These are phyloP conservation scores for Gasteruption jaculator DNA, from an alignment of 2,888 invertebrate genomes.

Conservation along the genomic window DNA sequence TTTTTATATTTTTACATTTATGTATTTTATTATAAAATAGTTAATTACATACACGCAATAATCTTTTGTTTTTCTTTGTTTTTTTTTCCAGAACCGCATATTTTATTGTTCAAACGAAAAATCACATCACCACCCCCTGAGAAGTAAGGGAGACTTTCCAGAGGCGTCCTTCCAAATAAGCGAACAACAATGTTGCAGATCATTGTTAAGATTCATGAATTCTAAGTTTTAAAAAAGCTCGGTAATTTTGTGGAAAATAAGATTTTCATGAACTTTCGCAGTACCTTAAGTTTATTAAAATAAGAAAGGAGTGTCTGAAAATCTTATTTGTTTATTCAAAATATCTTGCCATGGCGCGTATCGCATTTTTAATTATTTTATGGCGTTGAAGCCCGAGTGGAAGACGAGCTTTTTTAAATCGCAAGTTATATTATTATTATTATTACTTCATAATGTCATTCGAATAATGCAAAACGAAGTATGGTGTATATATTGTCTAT, in stretches of 20 bases:
- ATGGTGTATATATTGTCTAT: constrained; percentile 42
- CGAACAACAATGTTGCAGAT: constrained; percentile 28
- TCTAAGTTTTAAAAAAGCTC: constrained; percentile 26
- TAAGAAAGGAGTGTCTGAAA: background rate
- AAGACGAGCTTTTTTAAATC: constrained; percentile 13
- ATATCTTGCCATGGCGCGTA: no score
- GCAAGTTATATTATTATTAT: no score
- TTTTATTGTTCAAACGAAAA: constrained; percentile 77
- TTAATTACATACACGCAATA: background rate
- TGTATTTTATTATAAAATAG: no score
- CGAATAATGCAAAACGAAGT: constrained; percentile 29
- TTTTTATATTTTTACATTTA: no score
- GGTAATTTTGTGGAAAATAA: constrained; percentile 16
- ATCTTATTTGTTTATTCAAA: background rate
- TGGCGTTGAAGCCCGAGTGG: background rate
- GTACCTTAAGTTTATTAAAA: background rate
- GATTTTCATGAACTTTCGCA: constrained; percentile 1
- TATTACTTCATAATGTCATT: constrained; percentile 25
- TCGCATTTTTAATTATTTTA: no score
- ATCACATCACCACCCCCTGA: constrained; percentile 56
- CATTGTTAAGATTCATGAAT: constrained; percentile 31
- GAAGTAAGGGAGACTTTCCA: constrained; percentile 21
- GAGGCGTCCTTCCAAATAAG: constrained; percentile 19
- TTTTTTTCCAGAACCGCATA: constrained; percentile 76
- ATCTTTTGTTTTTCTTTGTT: constrained; percentile 6